Conservation (phyloP, 1,140 invertebrate genomes). For the Drosophila arawakana region DNA sequence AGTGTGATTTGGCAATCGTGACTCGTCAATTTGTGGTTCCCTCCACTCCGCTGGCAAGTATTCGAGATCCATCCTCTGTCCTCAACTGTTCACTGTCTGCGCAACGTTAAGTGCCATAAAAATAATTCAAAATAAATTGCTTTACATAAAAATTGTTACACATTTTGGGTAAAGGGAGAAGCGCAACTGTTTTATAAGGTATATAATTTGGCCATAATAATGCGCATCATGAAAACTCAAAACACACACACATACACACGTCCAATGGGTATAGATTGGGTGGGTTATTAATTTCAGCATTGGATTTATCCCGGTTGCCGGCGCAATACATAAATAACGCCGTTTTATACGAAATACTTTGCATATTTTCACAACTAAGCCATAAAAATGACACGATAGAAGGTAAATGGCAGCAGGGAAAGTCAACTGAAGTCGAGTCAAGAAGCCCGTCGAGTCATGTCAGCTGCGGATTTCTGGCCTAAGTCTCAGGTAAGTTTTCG, state of each 20-base stretch:
- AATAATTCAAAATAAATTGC: conserved; percentile 84
- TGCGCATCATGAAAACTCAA: conserved; percentile 74
- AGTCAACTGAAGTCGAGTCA: conserved; percentile 32
- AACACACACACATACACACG: conserved; percentile 16
- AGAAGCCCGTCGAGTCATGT: conserved; percentile 66
- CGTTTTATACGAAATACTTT: conserved; percentile 74
- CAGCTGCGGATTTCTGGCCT: conserved; percentile 55
- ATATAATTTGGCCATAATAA: conserved; percentile 84
- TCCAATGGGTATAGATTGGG: conserved; percentile 23
- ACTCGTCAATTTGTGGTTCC: conserved; percentile 39
- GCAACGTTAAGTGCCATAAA: conserved; percentile 81
- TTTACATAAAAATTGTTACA: conserved; percentile 79
- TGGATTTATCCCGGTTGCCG: conserved; percentile 32
- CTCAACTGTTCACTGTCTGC: conserved; percentile 8
- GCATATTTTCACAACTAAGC: conserved; percentile 72
- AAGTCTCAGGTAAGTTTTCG: conserved; percentile 69
- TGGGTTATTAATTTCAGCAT: conserved; percentile 72
- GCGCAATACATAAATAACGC: conserved; percentile 73
- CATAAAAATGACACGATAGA: conserved; percentile 74
- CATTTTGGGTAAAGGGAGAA: conserved; percentile 40
- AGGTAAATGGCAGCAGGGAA: conserved; percentile 7
- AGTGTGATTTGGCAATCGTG: neutral
- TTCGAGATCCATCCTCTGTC: neutral
- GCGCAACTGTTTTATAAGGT: conserved; percentile 77
- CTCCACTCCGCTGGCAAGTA: conserved; percentile 24